Evolutionary conservation across 2,888 invertebrate species (phyloP), one percentile per base, ranked within the genome.

Genomic region (Idaea straminata): DNA sequence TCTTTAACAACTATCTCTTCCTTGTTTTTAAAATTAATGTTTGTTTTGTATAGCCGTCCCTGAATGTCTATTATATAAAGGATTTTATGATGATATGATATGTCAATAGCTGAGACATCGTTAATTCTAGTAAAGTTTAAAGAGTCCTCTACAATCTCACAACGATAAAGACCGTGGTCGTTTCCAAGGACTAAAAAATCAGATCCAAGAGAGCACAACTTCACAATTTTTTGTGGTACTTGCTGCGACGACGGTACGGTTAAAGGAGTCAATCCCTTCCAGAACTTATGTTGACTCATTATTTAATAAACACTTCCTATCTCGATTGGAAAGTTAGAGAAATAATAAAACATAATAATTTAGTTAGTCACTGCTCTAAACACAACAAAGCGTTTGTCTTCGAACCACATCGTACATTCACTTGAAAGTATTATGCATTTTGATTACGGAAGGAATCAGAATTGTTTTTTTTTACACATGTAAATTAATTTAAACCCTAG

Each of bases 1-100:
- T 95, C 95, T 72, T 93, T 93, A 35, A 96, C 89, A 64, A 94
- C 77, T 65, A 96, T 93, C 83, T 95, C 95, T 80, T 94, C 94
- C 70, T 94, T 85, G 67, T 91, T 83, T 79, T 92, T 93, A 76
- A 95, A 89, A 77, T 88, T 88, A 62, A 93, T 85, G 80, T 93
- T 93, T 72, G 93, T 87, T 83, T 94, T 94, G 75, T 93, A 94
- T 35, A 95, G 93, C 68, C 93, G 88, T 16, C 96, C 96, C 76
- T 94, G 94, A 62, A 91, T 87, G 85, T 94, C 94, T 69, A 96
- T 94, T 67, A 94, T 87, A 81, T 94, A 95, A 61, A 96, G 84
- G 75, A 93, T 84, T 73, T 94, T 89, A 76, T 93, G 93, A 80
- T 94, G 94, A 76, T 93, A 93, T 73, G 95, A 94, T 83, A 96